Evolutionary conservation across 2,113 vertebrate species (phyloP).

Genomic region (Tachysurus vachellii): DNA sequence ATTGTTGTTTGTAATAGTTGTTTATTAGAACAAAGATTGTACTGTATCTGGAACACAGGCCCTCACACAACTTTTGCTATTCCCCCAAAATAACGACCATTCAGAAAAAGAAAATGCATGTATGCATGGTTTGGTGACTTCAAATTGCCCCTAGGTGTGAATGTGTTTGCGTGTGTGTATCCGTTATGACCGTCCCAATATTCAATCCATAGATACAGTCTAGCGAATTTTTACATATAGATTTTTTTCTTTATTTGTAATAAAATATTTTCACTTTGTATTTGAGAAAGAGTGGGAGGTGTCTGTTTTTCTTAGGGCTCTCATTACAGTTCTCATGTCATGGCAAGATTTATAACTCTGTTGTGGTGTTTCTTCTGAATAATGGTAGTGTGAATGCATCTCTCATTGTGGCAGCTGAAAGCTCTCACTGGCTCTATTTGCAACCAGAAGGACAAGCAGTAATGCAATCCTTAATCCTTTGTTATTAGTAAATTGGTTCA

Average conservation of each 20-base stretch:
- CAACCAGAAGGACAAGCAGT: neutral
- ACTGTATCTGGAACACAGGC: neutral
- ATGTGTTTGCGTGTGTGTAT: neutral
- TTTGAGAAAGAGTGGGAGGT: neutral
- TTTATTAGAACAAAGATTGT: neutral
- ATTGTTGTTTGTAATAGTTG: neutral
- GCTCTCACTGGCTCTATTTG: neutral
- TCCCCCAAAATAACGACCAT: neutral
- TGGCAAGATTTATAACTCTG: neutral
- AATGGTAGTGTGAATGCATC: neutral
- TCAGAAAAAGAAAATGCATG: neutral
- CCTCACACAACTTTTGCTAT: neutral
- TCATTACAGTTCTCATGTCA: neutral
- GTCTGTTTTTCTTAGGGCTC: slow-evolving; percentile 2
- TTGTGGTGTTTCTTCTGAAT: neutral
- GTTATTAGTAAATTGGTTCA: slow-evolving; percentile 3
- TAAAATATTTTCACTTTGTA: slow-evolving; percentile 13
- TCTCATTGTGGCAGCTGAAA: neutral
- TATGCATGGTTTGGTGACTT: neutral
- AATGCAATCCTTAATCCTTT: slow-evolving; percentile 36
- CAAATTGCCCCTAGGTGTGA: neutral
- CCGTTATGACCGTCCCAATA: neutral
- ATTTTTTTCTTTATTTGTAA: neutral
- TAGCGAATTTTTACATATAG: neutral
- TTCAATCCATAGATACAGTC: too few species aligned